Conservation (phyloP, 2,113 vertebrate species). For the Tympanuchus pallidicinctus region DNA sequence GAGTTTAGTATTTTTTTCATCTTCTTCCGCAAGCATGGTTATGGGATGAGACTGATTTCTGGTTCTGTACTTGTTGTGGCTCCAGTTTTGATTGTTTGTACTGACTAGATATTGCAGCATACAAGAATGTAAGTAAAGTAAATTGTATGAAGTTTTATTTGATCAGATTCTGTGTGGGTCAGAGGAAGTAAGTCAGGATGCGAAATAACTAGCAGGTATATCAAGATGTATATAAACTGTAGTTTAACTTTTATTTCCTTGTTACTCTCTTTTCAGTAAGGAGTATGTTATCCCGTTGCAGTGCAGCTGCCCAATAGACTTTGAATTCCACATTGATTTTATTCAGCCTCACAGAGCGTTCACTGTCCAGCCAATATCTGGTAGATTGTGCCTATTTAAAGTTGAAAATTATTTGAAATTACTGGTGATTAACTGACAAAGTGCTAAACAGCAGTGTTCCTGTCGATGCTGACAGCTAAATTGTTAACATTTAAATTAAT, state of each 20-base stretch:
- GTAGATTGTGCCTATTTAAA: constrained; percentile 70
- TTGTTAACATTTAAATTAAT: background rate
- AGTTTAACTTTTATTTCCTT: background rate
- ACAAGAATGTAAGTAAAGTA: background rate
- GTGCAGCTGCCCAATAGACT: constrained; percentile 93
- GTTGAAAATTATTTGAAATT: background rate
- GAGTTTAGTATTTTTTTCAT: background rate
- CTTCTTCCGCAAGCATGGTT: fast-evolving
- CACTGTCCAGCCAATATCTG: constrained; percentile 82
- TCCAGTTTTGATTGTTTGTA: background rate
- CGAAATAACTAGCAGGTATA: background rate
- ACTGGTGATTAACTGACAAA: background rate
- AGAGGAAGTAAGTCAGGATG: background rate
- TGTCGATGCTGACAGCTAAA: background rate
- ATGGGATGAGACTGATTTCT: background rate
- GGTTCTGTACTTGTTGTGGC: background rate
- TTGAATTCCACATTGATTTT: constrained; percentile 88
- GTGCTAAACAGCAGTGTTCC: background rate
- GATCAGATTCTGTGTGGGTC: background rate
- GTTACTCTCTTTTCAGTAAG: constrained; percentile 73
- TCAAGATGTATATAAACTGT: background rate
- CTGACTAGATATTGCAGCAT: background rate
- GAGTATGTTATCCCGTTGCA: constrained; percentile 85
- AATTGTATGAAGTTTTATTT: background rate
- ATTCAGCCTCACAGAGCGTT: constrained; percentile 86